These are phyloP conservation scores for Chaetorhynchus papuensis DNA, from an alignment of 2,113 vertebrate species.

Conservation along the genomic window DNA sequence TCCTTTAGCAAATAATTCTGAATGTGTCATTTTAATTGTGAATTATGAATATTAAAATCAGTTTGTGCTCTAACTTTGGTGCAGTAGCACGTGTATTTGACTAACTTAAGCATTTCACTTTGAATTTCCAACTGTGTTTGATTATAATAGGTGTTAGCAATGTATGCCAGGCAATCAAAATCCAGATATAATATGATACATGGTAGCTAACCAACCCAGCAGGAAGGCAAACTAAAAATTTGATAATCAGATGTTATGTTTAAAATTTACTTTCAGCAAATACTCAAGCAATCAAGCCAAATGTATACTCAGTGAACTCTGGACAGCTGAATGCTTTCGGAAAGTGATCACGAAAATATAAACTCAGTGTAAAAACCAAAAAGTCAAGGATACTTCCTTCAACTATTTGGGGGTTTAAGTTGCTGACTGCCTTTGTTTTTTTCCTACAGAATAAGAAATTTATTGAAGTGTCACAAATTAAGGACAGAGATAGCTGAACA, in stretches of 20 bases:
- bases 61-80: constrained; percentile 15
- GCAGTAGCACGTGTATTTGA: not conserved
- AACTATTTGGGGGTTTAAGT: not conserved
- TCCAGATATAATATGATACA: not conserved
- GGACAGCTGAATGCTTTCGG: not conserved
- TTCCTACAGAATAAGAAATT: not conserved
- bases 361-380: not conserved
- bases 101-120: constrained; percentile 17
- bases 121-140: constrained; percentile 44
- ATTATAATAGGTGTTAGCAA: constrained; percentile 38
- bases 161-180: constrained; percentile 52
- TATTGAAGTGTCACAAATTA: not conserved
- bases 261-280: constrained; percentile 27
- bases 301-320: not conserved
- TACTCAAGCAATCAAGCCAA: constrained; percentile 15
- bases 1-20: constrained; percentile 26
- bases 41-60: constrained; percentile 45
- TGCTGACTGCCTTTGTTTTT: not conserved
- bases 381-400: not conserved
- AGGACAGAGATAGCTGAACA: not conserved
- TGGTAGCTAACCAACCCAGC: constrained; percentile 39
- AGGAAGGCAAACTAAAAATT: constrained; percentile 14
- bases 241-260: constrained; percentile 47
- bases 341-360: not conserved
- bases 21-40: constrained; percentile 34